These are phyloP conservation scores for Rhagium mordax DNA, from an alignment of 2,888 invertebrate species.

Conservation along the genomic window DNA sequence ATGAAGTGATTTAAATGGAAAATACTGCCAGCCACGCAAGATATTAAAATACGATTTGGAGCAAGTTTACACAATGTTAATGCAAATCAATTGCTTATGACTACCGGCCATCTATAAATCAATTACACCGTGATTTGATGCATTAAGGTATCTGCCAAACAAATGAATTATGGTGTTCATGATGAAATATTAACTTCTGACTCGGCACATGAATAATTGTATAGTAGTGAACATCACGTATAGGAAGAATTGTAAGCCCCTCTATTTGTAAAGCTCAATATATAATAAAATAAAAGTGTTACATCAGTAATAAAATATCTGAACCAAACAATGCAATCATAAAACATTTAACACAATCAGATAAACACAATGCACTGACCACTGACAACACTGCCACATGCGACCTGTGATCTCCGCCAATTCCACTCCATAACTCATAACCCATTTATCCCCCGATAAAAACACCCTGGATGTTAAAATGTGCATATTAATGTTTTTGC, in stretches of 20 bases:
- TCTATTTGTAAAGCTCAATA: slow-evolving; percentile 12
- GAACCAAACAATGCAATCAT: slow-evolving; percentile 62
- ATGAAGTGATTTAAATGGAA: slow-evolving; percentile 31
- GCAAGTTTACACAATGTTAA: slow-evolving; percentile 70
- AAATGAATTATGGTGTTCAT: slow-evolving; percentile 63
- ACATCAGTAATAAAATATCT: slow-evolving; percentile 47
- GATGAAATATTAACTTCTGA: slow-evolving; percentile 68
- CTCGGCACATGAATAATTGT: slow-evolving; percentile 55
- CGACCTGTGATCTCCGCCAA: slow-evolving; percentile 60
- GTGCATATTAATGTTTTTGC: slow-evolving; percentile 8
- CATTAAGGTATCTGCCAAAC: slow-evolving; percentile 68
- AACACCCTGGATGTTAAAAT: slow-evolving; percentile 42
- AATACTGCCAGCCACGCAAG: slow-evolving; percentile 57
- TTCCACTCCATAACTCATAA: slow-evolving; percentile 58
- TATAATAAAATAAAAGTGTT: slow-evolving; percentile 36
- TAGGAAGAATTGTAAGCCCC: slow-evolving; percentile 9
- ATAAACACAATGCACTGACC: slow-evolving; percentile 62
- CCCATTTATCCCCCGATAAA: slow-evolving; percentile 49
- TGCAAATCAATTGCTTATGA: slow-evolving; percentile 70
- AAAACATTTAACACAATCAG: slow-evolving; percentile 65
- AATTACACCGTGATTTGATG: slow-evolving; percentile 70
- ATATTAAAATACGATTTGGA: slow-evolving; percentile 67
- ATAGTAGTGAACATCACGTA: slow-evolving; percentile 27
- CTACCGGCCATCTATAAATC: slow-evolving; percentile 68
- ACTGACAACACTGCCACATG: slow-evolving; percentile 61